Evolutionary conservation across 2,797 vertebrate species (phyloP).

Genomic region (Acanthurus leucopareius): DNA sequence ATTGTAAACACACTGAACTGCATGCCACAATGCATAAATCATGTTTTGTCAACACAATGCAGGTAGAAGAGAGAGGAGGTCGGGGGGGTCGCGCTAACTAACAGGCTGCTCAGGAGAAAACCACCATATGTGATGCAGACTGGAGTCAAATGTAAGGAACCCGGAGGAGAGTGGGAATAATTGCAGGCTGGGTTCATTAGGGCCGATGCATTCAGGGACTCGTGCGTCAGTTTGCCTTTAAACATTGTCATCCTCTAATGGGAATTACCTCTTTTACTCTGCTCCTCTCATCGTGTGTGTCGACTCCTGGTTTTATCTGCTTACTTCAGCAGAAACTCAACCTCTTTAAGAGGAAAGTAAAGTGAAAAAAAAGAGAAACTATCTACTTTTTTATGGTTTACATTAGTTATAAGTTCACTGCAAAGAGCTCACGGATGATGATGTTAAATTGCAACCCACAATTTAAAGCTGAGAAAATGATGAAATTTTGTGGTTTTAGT

Average conservation of each 20-base stretch:
- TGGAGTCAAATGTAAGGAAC: conserved; percentile 40
- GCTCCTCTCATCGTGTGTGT: conserved; percentile 30
- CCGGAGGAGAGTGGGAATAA: conserved; percentile 50
- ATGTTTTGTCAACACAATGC: conserved; percentile 47
- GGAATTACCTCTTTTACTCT: conserved; percentile 48
- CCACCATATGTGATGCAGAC: background rate
- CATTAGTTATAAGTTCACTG: background rate
- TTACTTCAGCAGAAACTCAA: conserved; percentile 65
- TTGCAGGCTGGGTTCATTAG: conserved; percentile 71
- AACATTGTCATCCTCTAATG: conserved; percentile 68
- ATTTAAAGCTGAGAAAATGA: too few species aligned
- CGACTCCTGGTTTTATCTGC: conserved; percentile 40
- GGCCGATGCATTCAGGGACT: conserved; percentile 38
- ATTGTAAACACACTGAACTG: conserved; percentile 33
- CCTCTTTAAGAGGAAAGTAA: background rate
- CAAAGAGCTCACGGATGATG: background rate
- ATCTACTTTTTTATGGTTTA: background rate
- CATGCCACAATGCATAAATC: conserved; percentile 59
- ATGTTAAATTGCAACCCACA: too few species aligned
- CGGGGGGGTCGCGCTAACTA: conserved; percentile 43
- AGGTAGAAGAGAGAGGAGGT: conserved; percentile 16
- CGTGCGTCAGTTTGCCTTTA: conserved; percentile 50
- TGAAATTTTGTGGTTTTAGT: background rate
- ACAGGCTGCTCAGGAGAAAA: conserved; percentile 50
- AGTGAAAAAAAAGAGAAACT: background rate